Conservation (phyloP, 1,140 invertebrate species). For the Drosophila quadrilineata region DNA sequence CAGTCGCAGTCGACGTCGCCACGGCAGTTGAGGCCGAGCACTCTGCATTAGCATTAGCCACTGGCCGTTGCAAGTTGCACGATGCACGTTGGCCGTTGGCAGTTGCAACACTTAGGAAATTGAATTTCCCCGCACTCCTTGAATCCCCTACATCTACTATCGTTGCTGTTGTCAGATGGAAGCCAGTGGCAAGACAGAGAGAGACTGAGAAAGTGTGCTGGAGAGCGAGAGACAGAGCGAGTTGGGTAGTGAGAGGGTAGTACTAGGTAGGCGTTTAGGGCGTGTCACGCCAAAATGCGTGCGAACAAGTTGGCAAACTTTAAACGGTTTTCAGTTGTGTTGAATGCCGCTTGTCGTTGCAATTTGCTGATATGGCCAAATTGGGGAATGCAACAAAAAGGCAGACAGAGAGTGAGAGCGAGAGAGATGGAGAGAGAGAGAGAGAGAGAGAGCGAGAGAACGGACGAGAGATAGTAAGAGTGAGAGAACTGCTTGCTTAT, state of each 20-base stretch:
- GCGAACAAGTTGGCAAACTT: conserved; percentile 49
- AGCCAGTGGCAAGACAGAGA: neutral
- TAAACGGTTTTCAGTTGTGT: conserved; percentile 51
- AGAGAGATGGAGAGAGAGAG: neutral
- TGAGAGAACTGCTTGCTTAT: conserved; percentile 9
- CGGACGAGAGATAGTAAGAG: too few relatives aligned
- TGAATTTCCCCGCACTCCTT: conserved; percentile 38
- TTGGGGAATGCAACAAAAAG: neutral
- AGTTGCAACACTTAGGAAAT: conserved; percentile 40
- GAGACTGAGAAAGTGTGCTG: too few relatives aligned
- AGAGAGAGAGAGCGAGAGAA: neutral
- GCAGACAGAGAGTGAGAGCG: neutral
- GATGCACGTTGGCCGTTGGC: too few relatives aligned
- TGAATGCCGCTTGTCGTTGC: conserved; percentile 53
- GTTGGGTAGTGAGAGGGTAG: neutral
- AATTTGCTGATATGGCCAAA: conserved; percentile 62
- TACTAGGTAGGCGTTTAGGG: too few relatives aligned
- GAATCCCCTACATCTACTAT: too few relatives aligned
- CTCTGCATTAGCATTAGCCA: conserved; percentile 36
- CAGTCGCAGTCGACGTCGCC: neutral
- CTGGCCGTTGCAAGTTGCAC: too few relatives aligned
- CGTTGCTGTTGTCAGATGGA: conserved; percentile 8
- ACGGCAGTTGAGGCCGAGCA: neutral
- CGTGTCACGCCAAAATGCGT: conserved; percentile 30
- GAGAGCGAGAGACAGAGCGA: neutral